Conservation (phyloP, 2,888 invertebrate genomes). For the Synergus japonicus region DNA sequence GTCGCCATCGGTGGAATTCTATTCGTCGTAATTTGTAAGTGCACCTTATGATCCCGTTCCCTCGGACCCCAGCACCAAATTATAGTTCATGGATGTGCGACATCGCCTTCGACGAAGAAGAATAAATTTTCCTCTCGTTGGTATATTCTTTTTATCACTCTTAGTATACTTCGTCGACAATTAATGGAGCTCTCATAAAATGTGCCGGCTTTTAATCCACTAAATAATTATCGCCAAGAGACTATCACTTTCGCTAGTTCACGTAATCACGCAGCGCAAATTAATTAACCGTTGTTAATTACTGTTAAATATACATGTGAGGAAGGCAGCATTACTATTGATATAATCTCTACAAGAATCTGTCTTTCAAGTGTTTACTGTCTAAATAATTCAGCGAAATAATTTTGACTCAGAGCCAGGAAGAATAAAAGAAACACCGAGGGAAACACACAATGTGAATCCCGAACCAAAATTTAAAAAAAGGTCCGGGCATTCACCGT, state of each 20-base stretch:
- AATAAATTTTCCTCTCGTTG: constrained; percentile 18
- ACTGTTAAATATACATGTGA: background rate
- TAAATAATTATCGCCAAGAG: background rate
- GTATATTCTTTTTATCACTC: constrained; percentile 27
- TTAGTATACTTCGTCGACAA: background rate
- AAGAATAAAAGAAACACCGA: background rate
- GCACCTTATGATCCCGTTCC: constrained; percentile 54
- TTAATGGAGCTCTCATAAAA: constrained; percentile 3
- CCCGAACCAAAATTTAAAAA: background rate
- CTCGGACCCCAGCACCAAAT: constrained; percentile 43
- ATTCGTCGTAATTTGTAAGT: constrained; percentile 70
- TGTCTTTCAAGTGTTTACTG: background rate
- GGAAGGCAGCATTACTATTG: background rate
- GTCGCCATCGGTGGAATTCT: constrained; percentile 52
- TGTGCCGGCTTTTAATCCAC: background rate
- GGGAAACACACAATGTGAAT: background rate
- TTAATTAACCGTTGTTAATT: background rate
- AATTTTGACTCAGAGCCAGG: background rate
- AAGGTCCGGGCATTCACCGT: background rate
- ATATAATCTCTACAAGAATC: background rate
- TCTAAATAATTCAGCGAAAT: background rate
- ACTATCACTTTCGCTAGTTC: background rate
- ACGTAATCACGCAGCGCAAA: background rate
- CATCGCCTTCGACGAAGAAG: constrained; percentile 16
- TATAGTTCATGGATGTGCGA: constrained; percentile 53